A percentile compares a stretch with the other conserved stretches of the same genome.
phyloP scores from a whole-genome alignment of 2,113 vertebrate species.

The Amblyornis subalaris region DNA sequence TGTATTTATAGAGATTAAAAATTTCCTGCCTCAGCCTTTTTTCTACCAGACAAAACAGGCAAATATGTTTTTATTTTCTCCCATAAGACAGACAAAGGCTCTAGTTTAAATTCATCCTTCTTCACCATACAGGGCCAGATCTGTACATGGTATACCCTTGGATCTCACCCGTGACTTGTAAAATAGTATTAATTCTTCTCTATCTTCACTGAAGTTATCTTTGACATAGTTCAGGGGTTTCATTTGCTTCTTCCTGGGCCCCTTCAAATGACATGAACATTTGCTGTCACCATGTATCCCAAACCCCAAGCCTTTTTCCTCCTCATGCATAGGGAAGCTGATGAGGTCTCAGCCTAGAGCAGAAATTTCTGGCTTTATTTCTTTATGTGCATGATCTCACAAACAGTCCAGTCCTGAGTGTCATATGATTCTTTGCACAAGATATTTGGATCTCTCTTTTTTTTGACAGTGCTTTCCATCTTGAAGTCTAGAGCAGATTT shows the following conservation, averaged over 20 bases:
- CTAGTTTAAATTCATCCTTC: not conserved
- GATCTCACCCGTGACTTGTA: not conserved
- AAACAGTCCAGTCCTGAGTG: not conserved
- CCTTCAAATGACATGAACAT: not conserved
- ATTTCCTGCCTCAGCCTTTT: not conserved
- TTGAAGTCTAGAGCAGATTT: not conserved
- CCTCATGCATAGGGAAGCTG: not conserved
- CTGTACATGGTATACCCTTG: not conserved
- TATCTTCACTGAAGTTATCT: not conserved
- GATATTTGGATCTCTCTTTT: not conserved
- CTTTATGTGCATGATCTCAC: not conserved
- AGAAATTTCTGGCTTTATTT: not conserved
- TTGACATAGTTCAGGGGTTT: not conserved
- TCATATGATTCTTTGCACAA: not conserved
- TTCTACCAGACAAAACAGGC: not conserved
- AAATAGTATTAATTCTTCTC: not conserved
- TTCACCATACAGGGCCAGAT: not conserved
- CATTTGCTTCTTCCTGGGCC: not conserved
- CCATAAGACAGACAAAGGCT: not conserved
- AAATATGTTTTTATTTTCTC: not conserved
- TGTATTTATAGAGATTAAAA: not conserved
- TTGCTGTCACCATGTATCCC: not conserved
- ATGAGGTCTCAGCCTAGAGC: not conserved
- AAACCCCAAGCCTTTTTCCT: not conserved
- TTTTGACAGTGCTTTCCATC: not conserved